Percentiles rank a stretch among this genome's conserved stretches.
These are phyloP conservation scores for Xerus inauris DNA, from an alignment of 2,113 vertebrate genomes.

Conservation along the genomic window DNA sequence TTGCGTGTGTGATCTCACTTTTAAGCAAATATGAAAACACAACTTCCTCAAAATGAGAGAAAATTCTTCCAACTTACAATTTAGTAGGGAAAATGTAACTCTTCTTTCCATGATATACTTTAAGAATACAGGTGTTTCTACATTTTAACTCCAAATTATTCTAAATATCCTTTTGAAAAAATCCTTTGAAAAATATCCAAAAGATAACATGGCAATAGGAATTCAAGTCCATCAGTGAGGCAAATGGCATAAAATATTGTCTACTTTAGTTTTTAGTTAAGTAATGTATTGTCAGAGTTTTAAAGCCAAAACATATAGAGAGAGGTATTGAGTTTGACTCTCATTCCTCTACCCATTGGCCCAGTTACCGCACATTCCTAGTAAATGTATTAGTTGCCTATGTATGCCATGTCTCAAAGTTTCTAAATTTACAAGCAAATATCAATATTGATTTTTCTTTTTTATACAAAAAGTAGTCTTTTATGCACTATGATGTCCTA, in stretches of 20 bases:
- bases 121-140: conserved; percentile 21
- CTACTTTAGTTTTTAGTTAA: conserved; percentile 22
- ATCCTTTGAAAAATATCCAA: neutral
- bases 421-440: neutral
- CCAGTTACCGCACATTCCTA: neutral
- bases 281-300: neutral
- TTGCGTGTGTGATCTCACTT: neutral
- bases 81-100: neutral
- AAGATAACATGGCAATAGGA: neutral
- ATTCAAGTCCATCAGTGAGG: neutral
- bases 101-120: neutral
- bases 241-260: neutral
- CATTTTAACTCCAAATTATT: neutral
- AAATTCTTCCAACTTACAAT: neutral
- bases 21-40: neutral
- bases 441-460: neutral
- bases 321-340: neutral
- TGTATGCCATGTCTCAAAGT: neutral
- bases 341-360: neutral
- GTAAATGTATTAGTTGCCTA: neutral
- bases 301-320: neutral
- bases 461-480: neutral
- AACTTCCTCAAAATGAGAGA: neutral
- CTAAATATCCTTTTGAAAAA: neutral
- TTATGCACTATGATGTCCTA: neutral